phyloP scores from a whole-genome alignment of 2,797 vertebrate species.

The Acanthornis magna region DNA sequence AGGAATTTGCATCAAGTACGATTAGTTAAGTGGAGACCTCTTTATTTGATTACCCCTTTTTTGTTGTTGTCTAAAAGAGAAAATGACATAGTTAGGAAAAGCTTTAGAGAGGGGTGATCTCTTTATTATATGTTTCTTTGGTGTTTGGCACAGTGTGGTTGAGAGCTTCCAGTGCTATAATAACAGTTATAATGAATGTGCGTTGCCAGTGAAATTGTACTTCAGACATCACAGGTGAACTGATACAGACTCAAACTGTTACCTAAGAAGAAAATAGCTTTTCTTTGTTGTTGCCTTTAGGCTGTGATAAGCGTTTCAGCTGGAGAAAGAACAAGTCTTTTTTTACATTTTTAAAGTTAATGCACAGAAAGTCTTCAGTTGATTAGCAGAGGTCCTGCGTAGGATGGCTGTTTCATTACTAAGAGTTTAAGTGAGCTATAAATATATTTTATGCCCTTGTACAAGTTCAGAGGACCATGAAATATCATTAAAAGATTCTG shows the following conservation, averaged over 20 bases:
- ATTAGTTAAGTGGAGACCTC: background rate
- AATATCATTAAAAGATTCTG: slow-evolving; percentile 65
- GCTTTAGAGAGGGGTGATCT: background rate
- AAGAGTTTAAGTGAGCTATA: slow-evolving; percentile 62
- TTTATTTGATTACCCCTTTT: background rate
- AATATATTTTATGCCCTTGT: slow-evolving; percentile 62
- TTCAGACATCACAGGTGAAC: background rate
- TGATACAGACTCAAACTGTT: background rate
- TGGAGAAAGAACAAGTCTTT: background rate
- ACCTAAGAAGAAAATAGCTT: background rate
- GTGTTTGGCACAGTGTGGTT: background rate
- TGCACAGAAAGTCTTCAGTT: slow-evolving; percentile 21
- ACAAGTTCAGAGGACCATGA: slow-evolving; percentile 51
- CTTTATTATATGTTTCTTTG: background rate
- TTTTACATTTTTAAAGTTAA: slow-evolving; percentile 31
- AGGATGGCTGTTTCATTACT: slow-evolving; percentile 48
- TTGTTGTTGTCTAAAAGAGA: background rate
- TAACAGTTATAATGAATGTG: background rate
- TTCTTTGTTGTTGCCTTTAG: slow-evolving; percentile 7
- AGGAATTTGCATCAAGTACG: background rate
- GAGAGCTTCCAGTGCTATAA: background rate
- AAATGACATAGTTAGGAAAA: background rate
- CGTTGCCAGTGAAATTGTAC: background rate
- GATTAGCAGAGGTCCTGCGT: slow-evolving; percentile 42
- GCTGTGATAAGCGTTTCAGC: background rate